Evolutionary conservation across 2,888 invertebrate genomes (phyloP), one percentile per base, ranked within the genome.

Genomic region (Cerastoderma edule): DNA sequence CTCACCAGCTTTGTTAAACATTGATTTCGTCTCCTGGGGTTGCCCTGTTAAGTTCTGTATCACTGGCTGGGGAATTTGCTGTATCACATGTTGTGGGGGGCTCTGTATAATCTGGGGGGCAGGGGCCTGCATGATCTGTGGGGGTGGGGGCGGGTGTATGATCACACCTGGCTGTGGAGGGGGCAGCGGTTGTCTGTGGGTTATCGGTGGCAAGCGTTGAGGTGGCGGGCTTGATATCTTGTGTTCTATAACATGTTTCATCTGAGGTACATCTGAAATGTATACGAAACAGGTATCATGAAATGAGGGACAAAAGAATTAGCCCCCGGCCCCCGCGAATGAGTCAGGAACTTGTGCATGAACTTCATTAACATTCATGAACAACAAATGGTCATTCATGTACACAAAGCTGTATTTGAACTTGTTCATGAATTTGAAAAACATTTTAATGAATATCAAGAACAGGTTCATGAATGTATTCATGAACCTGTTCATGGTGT

Each of bases 161-260:
- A 72, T 54, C 13, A 72, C 60, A 1, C 67, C 64, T 28, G 67
- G 74, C 0, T 54, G 71, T 1, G 67, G 70, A 6, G 71, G 70
- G n/a, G 39, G 80, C 8, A 46, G 35, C 6, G 48, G 50, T 27
- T 30, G 22, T 6, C 46, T 33, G 22, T 78, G 78, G 46, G 73
- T 54, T 28, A 84, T 75, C 4, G 84, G 84, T 53, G 84, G 85
- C 68, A 84, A 75, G 56, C 78, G 77, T 22, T 74, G 70, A 27
- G 74, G 78, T 60, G 56, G 30, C 30, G 84, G 73, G 65, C 83
- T 50, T 44, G 70, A 65, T 74, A 86, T 75, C 78, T 64, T 80
- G 77, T 89, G 89, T 75, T 87, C 86, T 63, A 89, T 88, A 30
- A 87, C 83, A 77, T 89, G 88, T 75, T 86, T 89, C 72, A 88